A percentile compares a stretch with the other conserved stretches of the same genome.
Evolutionary conservation across 53 echinoderm and acorn worm species (phyloP).

Genomic region (Paelopatides confundens): DNA sequence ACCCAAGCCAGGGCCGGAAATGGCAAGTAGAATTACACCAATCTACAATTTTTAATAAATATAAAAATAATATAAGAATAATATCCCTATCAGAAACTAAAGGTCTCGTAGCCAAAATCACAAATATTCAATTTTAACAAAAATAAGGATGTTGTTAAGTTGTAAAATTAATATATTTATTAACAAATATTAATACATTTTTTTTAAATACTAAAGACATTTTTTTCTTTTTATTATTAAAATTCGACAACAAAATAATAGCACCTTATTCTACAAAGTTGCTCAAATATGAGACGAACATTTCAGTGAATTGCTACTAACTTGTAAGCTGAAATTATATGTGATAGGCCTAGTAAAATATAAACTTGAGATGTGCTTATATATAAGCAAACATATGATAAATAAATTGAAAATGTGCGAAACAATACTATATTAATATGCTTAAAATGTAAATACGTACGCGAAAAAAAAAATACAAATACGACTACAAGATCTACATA

Average conservation of each 20-base stretch:
- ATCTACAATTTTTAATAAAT: too few species aligned
- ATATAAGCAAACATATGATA: too few species aligned
- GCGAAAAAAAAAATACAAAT: neutral
- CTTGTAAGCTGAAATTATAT: conserved; percentile 24
- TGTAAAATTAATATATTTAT: too few species aligned
- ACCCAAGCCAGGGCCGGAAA: too few species aligned
- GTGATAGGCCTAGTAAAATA: neutral
- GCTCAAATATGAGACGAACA: neutral
- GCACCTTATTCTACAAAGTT: conserved; percentile 49
- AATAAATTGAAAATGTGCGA: neutral
- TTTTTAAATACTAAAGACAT: too few species aligned
- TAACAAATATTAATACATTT: too few species aligned
- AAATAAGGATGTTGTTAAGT: too few species aligned
- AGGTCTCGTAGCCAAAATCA: too few species aligned
- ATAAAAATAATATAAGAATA: too few species aligned
- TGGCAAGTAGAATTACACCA: too few species aligned
- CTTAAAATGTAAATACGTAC: neutral
- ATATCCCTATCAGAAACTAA: too few species aligned
- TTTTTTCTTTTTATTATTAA: neutral
- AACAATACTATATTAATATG: neutral
- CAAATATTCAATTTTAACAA: too few species aligned
- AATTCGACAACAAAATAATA: conserved; percentile 27
- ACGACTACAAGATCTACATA: neutral
- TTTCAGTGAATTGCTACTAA: conserved; percentile 38
- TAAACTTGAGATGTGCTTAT: conserved; percentile 6